These are phyloP conservation scores for Iguana delicatissima DNA, from an alignment of 2,797 vertebrate species.

Conservation along the genomic window DNA sequence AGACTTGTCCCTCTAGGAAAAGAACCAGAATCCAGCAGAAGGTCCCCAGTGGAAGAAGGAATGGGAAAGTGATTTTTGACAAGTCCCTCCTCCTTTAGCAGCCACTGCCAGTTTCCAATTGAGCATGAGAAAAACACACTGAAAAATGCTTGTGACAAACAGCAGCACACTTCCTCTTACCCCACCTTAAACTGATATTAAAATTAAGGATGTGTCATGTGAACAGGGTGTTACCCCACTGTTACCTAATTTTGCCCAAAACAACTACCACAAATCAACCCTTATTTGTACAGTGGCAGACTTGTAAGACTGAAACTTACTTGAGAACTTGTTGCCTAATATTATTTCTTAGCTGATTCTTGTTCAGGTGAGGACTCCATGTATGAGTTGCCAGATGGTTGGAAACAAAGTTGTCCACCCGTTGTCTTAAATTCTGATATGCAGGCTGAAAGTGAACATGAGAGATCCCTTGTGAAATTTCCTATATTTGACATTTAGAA, in stretches of 20 bases:
- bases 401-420: conserved; percentile 98
- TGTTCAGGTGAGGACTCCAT: conserved; percentile 98
- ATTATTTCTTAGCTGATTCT: conserved; percentile 98
- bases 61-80: background rate
- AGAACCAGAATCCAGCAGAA: background rate
- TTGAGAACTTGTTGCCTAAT: conserved; percentile 97
- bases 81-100: background rate
- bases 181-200: background rate
- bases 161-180: background rate
- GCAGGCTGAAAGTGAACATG: conserved; percentile 86
- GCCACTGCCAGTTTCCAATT: no score
- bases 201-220: background rate
- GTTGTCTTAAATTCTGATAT: conserved; percentile 95
- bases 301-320: conserved; percentile 81
- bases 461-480: background rate
- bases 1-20: background rate
- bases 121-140: background rate
- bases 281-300: accelerated
- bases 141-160: background rate
- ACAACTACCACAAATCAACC: accelerated
- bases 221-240: background rate
- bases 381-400: conserved; percentile 98
- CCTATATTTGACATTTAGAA: background rate
- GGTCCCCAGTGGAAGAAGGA: background rate
- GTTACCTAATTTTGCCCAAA: background rate